Evolutionary conservation across 2,888 invertebrate genomes (phyloP), one percentile per base, ranked within the genome.

Genomic region (Branchellion lobata): DNA sequence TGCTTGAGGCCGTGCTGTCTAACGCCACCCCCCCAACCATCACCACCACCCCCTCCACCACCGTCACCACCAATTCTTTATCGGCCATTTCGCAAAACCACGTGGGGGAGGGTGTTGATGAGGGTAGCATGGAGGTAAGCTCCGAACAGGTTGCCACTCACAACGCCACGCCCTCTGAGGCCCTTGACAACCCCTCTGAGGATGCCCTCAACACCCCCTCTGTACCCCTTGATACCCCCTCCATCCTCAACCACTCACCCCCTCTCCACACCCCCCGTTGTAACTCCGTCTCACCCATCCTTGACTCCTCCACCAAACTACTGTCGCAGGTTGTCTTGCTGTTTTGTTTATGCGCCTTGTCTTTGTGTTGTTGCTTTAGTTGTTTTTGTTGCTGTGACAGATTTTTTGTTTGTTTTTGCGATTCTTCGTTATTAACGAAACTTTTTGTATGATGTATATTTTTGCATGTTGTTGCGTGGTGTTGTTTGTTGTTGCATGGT

Each of bases 1-100:
- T 93, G 87, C 88, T 95, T 84, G 90, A 90, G 81, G 90, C 92
- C 89, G 92, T 93, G 85, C 91, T 94, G 85, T 86, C 84, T 79
- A 86, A 86, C 82, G 83, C 85, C 78, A 84, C 85, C 29, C n/a
- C n/a, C n/a, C n/a, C n/a, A n/a, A 80, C 83, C 69, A 85, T 85
- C 77, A 21, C 1, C 24, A 34, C 27, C 61, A 77, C 18, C 34
- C 24, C 27, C 65, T 14, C 1, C 27, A 47, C 53, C 61, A 14
- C 57, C 11, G n/a, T 3, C 40, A 5, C n/a, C 29, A 5, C n/a
- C n/a, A 33, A 21, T 8, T 18, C 71, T 29, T 33, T n/a, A 27
- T 3, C 51, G 14, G 8, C 51, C 24, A 8, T 18, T 47, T 18
- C 51, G 21, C 11, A 8, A 33, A 2, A 3, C 47, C 40, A 27